These are phyloP conservation scores for Homarus americanus DNA, from an alignment of 1,140 invertebrate genomes.

Conservation along the genomic window DNA sequence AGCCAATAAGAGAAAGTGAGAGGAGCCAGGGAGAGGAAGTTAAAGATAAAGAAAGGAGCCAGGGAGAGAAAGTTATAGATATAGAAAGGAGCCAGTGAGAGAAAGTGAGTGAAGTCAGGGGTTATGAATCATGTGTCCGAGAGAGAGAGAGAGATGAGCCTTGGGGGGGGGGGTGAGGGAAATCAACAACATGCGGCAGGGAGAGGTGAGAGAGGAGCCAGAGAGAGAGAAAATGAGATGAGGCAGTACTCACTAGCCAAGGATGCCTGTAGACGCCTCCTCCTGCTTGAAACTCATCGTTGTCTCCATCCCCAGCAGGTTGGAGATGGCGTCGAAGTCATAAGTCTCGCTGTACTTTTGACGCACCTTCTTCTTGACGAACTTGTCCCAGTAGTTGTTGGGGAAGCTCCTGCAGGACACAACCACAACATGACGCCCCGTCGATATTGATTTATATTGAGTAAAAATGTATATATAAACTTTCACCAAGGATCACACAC, in stretches of 20 bases:
- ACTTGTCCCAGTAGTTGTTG: slow-evolving; percentile 99
- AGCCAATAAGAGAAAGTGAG: no score
- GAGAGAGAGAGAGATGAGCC: no score
- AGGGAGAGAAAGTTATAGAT: neutral
- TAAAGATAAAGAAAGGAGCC: neutral
- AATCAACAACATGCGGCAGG: neutral
- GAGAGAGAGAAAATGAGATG: neutral
- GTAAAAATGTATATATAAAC: no score
- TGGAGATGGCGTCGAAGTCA: slow-evolving; percentile 97
- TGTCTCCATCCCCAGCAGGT: slow-evolving; percentile 96
- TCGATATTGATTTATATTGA: no score
- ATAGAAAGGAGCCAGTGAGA: neutral
- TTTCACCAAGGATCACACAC: no score
- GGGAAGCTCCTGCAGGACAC: slow-evolving; percentile 90
- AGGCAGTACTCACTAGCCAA: slow-evolving; percentile 71
- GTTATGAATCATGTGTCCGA: neutral
- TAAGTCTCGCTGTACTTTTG: slow-evolving; percentile 98
- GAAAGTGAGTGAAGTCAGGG: neutral
- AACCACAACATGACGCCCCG: no score
- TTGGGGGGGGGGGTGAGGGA: neutral
- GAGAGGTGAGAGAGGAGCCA: neutral
- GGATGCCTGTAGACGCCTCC: slow-evolving; percentile 77
- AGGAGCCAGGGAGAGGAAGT: no score
- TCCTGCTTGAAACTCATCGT: slow-evolving; percentile 90
- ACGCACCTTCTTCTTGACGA: slow-evolving; percentile 99